Base-by-base conservation (phyloP, 2,888 invertebrate species). In the Beris chalybata region DNA sequence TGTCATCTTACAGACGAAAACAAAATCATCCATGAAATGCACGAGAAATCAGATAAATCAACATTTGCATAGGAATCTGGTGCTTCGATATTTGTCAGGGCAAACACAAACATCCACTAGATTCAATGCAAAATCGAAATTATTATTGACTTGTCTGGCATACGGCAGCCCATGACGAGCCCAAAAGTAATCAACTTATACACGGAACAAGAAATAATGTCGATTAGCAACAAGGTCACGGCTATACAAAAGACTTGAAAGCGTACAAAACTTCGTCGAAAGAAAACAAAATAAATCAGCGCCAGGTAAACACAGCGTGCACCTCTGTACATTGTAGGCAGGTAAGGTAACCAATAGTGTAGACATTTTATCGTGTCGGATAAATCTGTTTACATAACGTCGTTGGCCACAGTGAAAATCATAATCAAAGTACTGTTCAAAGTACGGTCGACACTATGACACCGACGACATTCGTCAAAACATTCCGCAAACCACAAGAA, bases 251-350 rank as follows among this genome's bases (percentile, higher is more conserved):
- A 56, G 43, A 43, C 58, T 38, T 30, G 58, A 58, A 58, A 44
- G 58, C 47, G 22, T 47, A 58, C 38, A 38, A 56, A 52, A 56
- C 30, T 43, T 56, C 13, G 7, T 44, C 44, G 22, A 47, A 30
- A 29, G 30, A 47, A 58, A 58, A 44, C 45, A 44, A 58, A 58
- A 58, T 58, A 58, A 58, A 58, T 58, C 45, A 29, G 38, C 58
- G 30, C 58, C 31, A 58, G 58, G 47, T 30, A 58, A 58, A 58
- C 58, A 58, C 22, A 15, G 58, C 4, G 30, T 45, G 15, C 44
- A 47, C 29, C 58, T 30, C 58, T 29, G 44, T 9, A 22, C 22
- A 22, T 3, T 22, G 22, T 22, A 3, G 22, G 22, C 22, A 22
- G 22, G 22, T 45, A 13, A 43, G 29, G n/a, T 43, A 13, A 5